Percentiles rank a stretch among this genome's conserved stretches.
These are phyloP conservation scores for Sorex maritimensis DNA, from an alignment of 2,797 vertebrate species.

Conservation along the genomic window DNA sequence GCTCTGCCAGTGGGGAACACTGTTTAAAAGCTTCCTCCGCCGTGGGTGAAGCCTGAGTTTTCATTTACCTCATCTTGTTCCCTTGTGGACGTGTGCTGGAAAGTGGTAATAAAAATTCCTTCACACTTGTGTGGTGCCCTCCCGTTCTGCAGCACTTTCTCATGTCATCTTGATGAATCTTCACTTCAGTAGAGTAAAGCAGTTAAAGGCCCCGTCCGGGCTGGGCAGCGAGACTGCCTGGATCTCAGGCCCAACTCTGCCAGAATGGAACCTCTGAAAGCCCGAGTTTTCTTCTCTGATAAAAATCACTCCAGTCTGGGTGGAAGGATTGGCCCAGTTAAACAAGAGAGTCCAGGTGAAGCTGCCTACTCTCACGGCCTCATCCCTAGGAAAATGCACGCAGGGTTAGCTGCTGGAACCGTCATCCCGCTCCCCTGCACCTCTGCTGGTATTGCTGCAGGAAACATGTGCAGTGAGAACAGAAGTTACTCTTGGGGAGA, in stretches of 20 bases:
- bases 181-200: neutral
- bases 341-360: neutral
- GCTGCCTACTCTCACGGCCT: neutral
- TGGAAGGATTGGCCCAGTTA: neutral
- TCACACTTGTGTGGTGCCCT: slow-evolving; percentile 46
- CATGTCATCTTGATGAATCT: slow-evolving; percentile 10
- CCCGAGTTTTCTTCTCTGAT: neutral
- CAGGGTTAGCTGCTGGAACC: neutral
- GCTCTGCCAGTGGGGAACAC: neutral
- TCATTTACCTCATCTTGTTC: slow-evolving; percentile 35
- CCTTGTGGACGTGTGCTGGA: slow-evolving; percentile 11
- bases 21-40: slow-evolving; percentile 34
- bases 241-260: neutral
- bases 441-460: neutral
- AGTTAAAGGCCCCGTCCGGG: slow-evolving; percentile 30
- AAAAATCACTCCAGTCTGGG: neutral
- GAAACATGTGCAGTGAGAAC: neutral
- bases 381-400: neutral
- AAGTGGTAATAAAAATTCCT: slow-evolving; percentile 60
- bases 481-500: neutral
- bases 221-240: neutral
- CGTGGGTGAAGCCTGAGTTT: slow-evolving; percentile 7
- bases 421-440: neutral
- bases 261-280: neutral
- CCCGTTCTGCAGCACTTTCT: slow-evolving; percentile 30